A percentile compares a stretch with the other conserved stretches of the same genome.
phyloP scores from a whole-genome alignment of 2,797 vertebrate species.

The Rhinophrynus dorsalis region DNA sequence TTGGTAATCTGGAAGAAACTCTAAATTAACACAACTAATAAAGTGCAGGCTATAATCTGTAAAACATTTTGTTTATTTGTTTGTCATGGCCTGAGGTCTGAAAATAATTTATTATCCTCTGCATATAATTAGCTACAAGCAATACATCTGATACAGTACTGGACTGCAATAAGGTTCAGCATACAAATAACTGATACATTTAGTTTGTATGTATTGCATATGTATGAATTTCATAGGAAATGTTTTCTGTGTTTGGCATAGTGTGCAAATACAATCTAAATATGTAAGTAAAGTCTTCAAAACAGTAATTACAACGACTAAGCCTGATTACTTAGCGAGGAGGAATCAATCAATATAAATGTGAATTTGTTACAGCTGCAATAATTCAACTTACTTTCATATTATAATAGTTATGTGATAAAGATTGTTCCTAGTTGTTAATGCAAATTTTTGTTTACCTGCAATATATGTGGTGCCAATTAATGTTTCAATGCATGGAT shows the following conservation, averaged over 20 bases:
- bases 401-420: not conserved
- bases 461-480: not conserved
- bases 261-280: conserved; percentile 15
- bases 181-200: not conserved
- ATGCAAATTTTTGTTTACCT: not conserved
- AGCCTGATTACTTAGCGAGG: conserved; percentile 11
- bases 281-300: conserved; percentile 17
- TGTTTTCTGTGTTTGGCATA: not conserved
- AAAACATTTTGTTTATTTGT: too few species aligned
- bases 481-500: not conserved
- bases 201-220: not conserved
- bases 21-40: too few species aligned
- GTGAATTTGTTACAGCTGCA: conserved; percentile 21
- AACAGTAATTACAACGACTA: conserved; percentile 17
- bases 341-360: conserved; percentile 18
- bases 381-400: not conserved
- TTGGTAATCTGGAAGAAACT: too few species aligned
- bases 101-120: not conserved
- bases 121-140: not conserved
- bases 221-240: not conserved
- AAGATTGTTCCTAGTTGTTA: not conserved
- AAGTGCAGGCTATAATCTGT: too few species aligned
- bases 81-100: too few species aligned
- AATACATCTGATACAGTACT: not conserved
- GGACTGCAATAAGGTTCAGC: not conserved